These are phyloP conservation scores for Drosophila imparisetae DNA, from an alignment of 2,888 invertebrate species.

Conservation along the genomic window DNA sequence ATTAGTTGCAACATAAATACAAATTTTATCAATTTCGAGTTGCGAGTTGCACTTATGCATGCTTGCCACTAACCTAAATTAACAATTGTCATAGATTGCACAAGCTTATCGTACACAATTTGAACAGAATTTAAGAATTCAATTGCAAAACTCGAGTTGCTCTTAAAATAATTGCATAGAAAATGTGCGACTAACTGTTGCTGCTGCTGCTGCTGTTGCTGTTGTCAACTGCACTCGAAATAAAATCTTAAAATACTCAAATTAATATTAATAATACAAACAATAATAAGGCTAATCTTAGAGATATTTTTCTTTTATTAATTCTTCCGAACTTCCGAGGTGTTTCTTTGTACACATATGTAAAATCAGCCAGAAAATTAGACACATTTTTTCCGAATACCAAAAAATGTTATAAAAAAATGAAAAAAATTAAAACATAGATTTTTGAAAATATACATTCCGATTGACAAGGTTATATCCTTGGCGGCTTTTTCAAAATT, in stretches of 20 bases:
- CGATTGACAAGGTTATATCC: neutral
- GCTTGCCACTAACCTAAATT: neutral
- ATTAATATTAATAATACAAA: neutral
- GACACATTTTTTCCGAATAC: neutral
- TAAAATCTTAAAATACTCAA: no score
- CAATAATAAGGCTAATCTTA: neutral
- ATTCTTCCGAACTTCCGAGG: neutral
- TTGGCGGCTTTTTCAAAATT: neutral
- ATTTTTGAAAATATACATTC: neutral
- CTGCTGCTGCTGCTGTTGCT: slow-evolving; percentile 53
- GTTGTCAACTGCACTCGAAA: slow-evolving; percentile 6
- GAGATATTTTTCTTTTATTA: neutral
- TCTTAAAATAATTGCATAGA: slow-evolving; percentile 19
- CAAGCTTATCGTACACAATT: neutral
- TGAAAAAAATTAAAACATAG: neutral
- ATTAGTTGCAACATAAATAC: neutral
- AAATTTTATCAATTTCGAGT: neutral
- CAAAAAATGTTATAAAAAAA: neutral
- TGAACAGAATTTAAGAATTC: slow-evolving; percentile 3
- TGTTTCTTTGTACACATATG: neutral
- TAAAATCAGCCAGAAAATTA: neutral
- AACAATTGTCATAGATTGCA: neutral
- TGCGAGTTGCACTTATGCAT: neutral
- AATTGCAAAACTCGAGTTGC: slow-evolving; percentile 29
- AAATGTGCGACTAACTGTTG: slow-evolving; percentile 50